These are phyloP conservation scores for Geothlypis trichas DNA, from an alignment of 2,113 vertebrate species.

Conservation along the genomic window DNA sequence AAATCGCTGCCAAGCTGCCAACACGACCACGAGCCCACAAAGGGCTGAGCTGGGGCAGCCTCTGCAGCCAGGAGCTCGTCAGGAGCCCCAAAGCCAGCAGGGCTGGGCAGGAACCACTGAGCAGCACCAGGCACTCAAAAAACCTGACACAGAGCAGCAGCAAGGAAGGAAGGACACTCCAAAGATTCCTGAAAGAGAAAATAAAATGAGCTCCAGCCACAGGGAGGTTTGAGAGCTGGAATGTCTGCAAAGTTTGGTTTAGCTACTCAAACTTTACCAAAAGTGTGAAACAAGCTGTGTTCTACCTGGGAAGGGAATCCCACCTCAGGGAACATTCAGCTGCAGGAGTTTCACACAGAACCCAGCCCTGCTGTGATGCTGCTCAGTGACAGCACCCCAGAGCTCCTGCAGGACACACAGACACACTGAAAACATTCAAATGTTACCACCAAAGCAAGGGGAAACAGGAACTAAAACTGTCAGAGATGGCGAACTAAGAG, in stretches of 20 bases:
- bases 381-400: neutral
- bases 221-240: neutral
- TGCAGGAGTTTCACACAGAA: neutral
- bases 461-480: neutral
- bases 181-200: neutral
- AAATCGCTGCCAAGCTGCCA: neutral
- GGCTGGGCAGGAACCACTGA: neutral
- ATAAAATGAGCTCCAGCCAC: neutral
- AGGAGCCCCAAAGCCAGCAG: neutral
- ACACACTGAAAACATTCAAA: neutral
- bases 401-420: neutral
- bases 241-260: neutral
- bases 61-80: neutral
- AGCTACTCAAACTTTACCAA: neutral
- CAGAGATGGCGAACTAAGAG: neutral
- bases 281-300: neutral
- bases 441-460: neutral
- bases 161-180: neutral
- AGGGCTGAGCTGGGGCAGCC: neutral
- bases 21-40: neutral
- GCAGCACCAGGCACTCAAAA: neutral
- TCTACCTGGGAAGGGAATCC: neutral
- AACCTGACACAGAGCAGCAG: neutral
- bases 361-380: neutral
- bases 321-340: neutral